phyloP scores from a whole-genome alignment of 2,113 vertebrate genomes.

The Grammomys surdaster region DNA sequence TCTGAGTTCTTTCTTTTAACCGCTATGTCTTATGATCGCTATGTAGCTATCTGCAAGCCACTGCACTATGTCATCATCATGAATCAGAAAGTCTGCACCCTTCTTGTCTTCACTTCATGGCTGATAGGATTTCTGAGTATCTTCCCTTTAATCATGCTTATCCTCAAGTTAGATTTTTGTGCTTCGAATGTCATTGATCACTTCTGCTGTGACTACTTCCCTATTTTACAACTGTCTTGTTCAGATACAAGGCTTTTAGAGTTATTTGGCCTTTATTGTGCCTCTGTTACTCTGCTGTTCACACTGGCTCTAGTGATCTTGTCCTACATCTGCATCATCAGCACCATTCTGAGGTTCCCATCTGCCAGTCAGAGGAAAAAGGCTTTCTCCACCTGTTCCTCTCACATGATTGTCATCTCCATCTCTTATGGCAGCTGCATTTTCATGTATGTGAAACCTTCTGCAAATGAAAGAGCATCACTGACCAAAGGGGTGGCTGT shows the following conservation, averaged over 20 bases:
- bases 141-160: conserved; percentile 52
- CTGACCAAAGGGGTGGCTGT: conserved; percentile 70
- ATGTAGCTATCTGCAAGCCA: neutral
- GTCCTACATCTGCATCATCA: conserved; percentile 61
- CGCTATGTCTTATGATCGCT: conserved; percentile 17
- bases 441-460: too few relatives aligned
- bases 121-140: conserved; percentile 70
- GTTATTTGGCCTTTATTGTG: conserved; percentile 43
- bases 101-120: conserved; percentile 54
- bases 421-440: too few relatives aligned
- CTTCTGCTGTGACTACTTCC: conserved; percentile 71
- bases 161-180: conserved; percentile 65
- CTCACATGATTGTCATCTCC: too few relatives aligned
- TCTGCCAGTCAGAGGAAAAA: conserved; percentile 5
- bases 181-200: conserved; percentile 66
- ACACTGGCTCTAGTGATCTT: conserved; percentile 39
- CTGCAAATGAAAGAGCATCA: conserved; percentile 56
- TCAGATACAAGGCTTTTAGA: conserved; percentile 26
- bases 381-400: too few relatives aligned
- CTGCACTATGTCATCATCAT: conserved; percentile 43
- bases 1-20: conserved; percentile 62
- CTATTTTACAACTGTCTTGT: conserved; percentile 67
- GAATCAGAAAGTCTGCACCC: neutral
- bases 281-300: conserved; percentile 50
- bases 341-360: conserved; percentile 60